Percentiles rank a stretch among this genome's conserved stretches.
phyloP scores from a whole-genome alignment of 2,797 vertebrate genomes.

The Melanogrammus aeglefinus region DNA sequence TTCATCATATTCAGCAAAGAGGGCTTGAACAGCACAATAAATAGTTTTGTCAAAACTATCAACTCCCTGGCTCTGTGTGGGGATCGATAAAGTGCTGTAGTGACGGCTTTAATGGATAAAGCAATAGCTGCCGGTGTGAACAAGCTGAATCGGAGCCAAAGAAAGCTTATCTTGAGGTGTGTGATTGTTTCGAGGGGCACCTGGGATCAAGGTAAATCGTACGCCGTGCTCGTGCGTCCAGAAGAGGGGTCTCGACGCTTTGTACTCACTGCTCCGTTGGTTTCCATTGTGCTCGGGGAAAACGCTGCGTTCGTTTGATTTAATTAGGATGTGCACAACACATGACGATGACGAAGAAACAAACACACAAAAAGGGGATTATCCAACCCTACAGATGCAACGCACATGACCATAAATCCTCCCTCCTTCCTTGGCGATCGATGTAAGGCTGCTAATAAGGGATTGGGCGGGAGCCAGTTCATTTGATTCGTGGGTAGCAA shows the following conservation, averaged over 20 bases:
- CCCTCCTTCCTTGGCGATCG: slow-evolving; percentile 31
- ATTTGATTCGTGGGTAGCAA: slow-evolving; percentile 31
- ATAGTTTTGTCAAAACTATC: slow-evolving; percentile 37
- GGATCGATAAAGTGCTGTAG: slow-evolving; percentile 42
- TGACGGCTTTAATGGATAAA: neutral
- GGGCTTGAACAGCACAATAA: slow-evolving; percentile 35
- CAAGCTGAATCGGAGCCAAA: neutral
- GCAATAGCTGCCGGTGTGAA: neutral
- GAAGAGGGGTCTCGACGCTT: slow-evolving; percentile 3
- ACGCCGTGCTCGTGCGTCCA: slow-evolving; percentile 14
- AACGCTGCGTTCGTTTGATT: slow-evolving; percentile 33
- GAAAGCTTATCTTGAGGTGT: slow-evolving; percentile 30
- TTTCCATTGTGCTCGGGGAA: neutral
- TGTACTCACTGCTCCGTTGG: neutral
- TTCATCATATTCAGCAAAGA: slow-evolving; percentile 1
- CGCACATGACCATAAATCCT: neutral
- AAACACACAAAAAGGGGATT: slow-evolving; percentile 17
- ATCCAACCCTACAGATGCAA: neutral
- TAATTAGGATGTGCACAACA: slow-evolving; percentile 37
- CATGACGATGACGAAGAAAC: slow-evolving; percentile 37
- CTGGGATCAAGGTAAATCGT: slow-evolving; percentile 22
- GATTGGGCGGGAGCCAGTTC: slow-evolving; percentile 17
- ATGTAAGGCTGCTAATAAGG: slow-evolving; percentile 50
- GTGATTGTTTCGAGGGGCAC: slow-evolving; percentile 14
- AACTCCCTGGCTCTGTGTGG: slow-evolving; percentile 35